Conservation (phyloP, 2,797 vertebrate genomes). For the Cyprinella venusta region DNA sequence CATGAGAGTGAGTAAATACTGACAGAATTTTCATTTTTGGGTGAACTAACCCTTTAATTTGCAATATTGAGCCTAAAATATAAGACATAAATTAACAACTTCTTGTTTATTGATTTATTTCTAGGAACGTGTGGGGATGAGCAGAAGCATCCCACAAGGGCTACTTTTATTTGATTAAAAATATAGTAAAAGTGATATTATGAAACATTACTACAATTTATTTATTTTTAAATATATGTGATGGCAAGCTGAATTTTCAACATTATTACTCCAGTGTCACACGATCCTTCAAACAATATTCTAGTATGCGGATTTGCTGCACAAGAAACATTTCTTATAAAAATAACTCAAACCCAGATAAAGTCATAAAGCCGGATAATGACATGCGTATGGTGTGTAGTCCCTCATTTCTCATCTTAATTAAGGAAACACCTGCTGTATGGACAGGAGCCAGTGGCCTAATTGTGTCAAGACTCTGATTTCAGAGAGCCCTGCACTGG, state of each 20-base stretch:
- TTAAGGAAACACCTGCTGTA: conserved; percentile 39
- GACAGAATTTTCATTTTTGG: too few species aligned
- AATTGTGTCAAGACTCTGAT: conserved; percentile 50
- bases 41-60: too few species aligned
- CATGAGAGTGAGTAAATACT: too few species aligned
- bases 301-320: too few species aligned
- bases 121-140: background rate
- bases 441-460: conserved; percentile 47
- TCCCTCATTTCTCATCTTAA: conserved; percentile 44
- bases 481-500: conserved; percentile 39
- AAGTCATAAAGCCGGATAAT: conserved; percentile 7
- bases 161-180: too few species aligned
- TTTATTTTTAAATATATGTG: too few species aligned
- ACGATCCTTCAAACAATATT: too few species aligned
- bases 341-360: background rate
- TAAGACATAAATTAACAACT: background rate
- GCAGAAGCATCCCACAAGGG: too few species aligned
- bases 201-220: too few species aligned
- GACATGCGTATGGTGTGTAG: background rate
- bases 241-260: too few species aligned
- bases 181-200: too few species aligned
- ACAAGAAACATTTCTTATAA: background rate
- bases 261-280: too few species aligned
- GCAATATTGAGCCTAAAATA: background rate
- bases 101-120: background rate